phyloP scores from a whole-genome alignment of 2,113 vertebrate species.

The Murina feae region DNA sequence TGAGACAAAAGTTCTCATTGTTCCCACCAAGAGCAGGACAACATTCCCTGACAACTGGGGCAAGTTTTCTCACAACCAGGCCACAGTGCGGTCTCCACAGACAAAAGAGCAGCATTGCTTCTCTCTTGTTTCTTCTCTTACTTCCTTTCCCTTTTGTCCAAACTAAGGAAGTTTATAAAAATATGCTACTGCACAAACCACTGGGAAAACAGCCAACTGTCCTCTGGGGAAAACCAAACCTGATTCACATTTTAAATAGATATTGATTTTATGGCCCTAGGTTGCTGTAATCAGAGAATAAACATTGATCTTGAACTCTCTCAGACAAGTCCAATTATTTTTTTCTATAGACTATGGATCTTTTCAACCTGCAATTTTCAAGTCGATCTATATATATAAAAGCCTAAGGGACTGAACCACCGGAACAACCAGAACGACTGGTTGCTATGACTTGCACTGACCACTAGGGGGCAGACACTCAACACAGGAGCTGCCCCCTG shows the following conservation, averaged over 20 bases:
- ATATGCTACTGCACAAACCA: slow-evolving; percentile 40
- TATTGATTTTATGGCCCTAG: slow-evolving; percentile 34
- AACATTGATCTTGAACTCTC: slow-evolving; percentile 20
- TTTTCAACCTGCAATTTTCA: slow-evolving; percentile 1
- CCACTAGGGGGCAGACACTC: too few species aligned
- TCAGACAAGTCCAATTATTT: slow-evolving; percentile 23
- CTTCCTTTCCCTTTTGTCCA: neutral
- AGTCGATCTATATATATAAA: neutral
- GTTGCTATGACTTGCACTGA: too few species aligned
- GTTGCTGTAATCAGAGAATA: slow-evolving; percentile 51
- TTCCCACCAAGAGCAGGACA: neutral
- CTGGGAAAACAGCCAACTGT: slow-evolving; percentile 39
- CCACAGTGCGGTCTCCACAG: neutral
- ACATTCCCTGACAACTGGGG: neutral
- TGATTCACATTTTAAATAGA: slow-evolving; percentile 58
- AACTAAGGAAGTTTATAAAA: slow-evolving; percentile 24
- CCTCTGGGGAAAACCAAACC: slow-evolving; percentile 38
- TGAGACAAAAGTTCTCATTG: neutral
- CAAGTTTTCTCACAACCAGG: neutral
- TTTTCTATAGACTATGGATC: neutral
- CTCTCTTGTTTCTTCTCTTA: neutral
- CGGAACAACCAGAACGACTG: too few species aligned
- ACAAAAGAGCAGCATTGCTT: neutral
- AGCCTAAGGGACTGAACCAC: too few species aligned
- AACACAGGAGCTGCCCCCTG: too few species aligned